These are phyloP conservation scores for Thamnaconus septentrionalis DNA, from an alignment of 2,113 vertebrate genomes.

Conservation along the genomic window DNA sequence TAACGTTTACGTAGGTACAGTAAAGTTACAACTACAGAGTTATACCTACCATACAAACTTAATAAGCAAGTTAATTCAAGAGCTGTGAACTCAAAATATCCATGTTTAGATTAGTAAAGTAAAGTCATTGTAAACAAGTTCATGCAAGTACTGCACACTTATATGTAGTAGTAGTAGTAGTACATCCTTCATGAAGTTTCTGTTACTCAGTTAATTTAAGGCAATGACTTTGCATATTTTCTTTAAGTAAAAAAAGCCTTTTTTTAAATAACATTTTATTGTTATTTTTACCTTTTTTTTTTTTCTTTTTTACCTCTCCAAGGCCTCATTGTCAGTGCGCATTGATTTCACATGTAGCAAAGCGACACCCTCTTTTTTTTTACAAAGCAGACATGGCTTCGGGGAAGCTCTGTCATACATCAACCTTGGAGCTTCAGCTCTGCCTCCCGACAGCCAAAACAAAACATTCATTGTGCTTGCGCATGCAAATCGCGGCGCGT, in stretches of 20 bases:
- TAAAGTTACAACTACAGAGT: neutral
- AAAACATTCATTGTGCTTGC: neutral
- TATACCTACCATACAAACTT: neutral
- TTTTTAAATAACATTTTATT: neutral
- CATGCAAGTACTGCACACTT: neutral
- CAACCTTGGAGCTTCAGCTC: conserved; percentile 40
- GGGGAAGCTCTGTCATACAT: conserved; percentile 47
- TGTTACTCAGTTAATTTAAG: neutral
- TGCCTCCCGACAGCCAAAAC: conserved; percentile 35
- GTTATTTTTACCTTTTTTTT: conserved; percentile 6
- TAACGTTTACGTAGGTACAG: neutral
- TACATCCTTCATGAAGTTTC: neutral
- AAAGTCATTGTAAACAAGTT: neutral
- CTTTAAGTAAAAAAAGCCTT: neutral
- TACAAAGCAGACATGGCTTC: conserved; percentile 36
- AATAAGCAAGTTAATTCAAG: neutral
- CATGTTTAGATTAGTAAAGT: neutral
- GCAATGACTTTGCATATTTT: neutral
- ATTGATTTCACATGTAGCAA: conserved; percentile 25
- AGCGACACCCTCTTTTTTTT: conserved; percentile 23
- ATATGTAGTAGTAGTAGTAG: neutral
- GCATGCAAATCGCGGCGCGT: neutral
- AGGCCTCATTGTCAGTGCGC: conserved; percentile 17
- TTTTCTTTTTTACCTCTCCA: too few species aligned
- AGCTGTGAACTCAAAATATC: neutral